Conservation (phyloP, 2,113 vertebrate species). For the Calypte anna region DNA sequence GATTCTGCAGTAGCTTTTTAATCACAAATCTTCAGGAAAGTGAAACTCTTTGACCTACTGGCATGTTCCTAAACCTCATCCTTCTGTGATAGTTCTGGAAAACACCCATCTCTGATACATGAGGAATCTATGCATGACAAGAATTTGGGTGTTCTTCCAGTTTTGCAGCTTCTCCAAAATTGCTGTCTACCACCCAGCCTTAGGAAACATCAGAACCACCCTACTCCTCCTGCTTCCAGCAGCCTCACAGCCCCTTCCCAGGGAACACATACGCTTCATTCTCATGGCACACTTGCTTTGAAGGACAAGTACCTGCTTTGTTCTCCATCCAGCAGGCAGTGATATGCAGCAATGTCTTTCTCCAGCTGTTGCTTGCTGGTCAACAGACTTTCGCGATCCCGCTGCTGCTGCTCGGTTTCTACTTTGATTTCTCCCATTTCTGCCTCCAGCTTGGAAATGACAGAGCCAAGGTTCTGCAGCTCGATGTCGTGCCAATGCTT, state of each 20-base stretch:
- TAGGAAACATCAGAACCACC: not conserved
- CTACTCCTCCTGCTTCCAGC: not conserved
- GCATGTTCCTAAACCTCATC: not conserved
- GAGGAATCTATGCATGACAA: not conserved
- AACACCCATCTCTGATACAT: not conserved
- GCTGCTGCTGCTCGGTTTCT: slow-evolving; percentile 88
- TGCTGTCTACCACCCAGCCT: not conserved
- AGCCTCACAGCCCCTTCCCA: not conserved
- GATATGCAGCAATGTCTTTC: slow-evolving; percentile 85
- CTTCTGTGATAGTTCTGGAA: not conserved
- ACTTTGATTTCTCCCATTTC: slow-evolving; percentile 85
- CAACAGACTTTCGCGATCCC: slow-evolving; percentile 83
- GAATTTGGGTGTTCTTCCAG: not conserved
- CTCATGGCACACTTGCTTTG: not conserved
- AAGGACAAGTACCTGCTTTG: slow-evolving; percentile 78
- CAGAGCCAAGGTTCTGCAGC: slow-evolving; percentile 90
- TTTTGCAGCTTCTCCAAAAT: not conserved
- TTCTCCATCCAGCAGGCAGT: slow-evolving; percentile 89
- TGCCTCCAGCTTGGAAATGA: slow-evolving; percentile 88
- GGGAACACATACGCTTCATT: not conserved
- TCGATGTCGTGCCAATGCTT: slow-evolving; percentile 93
- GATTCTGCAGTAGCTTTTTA: not conserved
- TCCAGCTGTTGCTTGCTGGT: slow-evolving; percentile 85
- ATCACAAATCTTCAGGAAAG: not conserved
- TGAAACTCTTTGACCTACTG: not conserved